Percentiles rank a stretch among this genome's conserved stretches.
Conservation (phyloP, 2,797 vertebrate genomes). For the Scleropages formosus region DNA sequence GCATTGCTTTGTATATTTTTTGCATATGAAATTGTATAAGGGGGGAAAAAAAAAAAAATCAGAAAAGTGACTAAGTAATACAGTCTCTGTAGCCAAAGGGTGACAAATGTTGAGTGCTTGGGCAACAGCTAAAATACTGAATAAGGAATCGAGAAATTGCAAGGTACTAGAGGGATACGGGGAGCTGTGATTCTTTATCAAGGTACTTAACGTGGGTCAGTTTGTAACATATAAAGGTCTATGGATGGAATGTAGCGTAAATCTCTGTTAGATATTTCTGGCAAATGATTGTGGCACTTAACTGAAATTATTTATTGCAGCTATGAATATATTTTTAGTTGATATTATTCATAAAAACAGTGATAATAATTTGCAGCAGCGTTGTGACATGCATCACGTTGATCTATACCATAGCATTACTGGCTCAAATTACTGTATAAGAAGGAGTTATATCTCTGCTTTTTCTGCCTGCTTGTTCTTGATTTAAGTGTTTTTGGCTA, state of each 20-base stretch:
- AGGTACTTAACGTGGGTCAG: neutral
- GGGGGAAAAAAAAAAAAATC: neutral
- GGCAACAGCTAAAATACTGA: neutral
- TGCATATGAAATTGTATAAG: neutral
- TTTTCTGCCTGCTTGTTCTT: neutral
- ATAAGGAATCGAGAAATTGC: neutral
- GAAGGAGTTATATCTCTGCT: neutral
- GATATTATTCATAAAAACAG: neutral
- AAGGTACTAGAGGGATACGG: neutral
- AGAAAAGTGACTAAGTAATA: too few species aligned
- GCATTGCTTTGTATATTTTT: neutral
- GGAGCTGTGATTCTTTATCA: too few species aligned
- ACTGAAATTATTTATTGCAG: neutral
- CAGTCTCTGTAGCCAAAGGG: neutral
- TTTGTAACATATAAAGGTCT: neutral
- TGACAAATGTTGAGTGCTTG: neutral
- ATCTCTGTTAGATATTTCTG: neutral
- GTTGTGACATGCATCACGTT: too few species aligned
- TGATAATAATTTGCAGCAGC: neutral
- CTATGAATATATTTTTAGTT: neutral
- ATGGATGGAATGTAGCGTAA: neutral
- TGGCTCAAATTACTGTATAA: neutral
- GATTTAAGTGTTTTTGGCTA: constrained; percentile 15
- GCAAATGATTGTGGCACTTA: neutral
- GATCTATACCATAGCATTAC: neutral